Evolutionary conservation across 2,113 vertebrate genomes (phyloP).

Genomic region (Irena cyanogastra): DNA sequence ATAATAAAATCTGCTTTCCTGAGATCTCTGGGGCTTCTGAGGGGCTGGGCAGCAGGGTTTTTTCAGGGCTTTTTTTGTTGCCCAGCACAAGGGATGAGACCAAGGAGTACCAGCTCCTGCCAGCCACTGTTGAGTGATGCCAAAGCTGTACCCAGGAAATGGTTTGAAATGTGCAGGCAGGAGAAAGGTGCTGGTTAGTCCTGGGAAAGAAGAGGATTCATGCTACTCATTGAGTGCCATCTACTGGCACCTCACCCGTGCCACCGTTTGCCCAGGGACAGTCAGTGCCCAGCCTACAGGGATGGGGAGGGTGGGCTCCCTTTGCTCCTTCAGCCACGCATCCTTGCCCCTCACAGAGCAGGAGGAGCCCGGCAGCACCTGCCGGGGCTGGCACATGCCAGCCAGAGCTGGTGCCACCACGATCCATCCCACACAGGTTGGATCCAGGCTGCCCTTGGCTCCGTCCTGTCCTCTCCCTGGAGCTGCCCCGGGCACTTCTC

Average conservation of each 20-base stretch:
- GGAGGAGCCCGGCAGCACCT: background rate
- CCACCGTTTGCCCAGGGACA: rapidly evolving
- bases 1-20: background rate
- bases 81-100: background rate
- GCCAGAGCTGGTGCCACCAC: background rate
- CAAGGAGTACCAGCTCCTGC: background rate
- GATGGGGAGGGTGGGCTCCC: background rate
- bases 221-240: slow-evolving; percentile 22
- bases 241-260: background rate
- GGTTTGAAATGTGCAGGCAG: background rate
- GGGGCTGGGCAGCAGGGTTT: background rate
- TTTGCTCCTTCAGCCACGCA: rapidly evolving
- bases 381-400: background rate
- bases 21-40: background rate
- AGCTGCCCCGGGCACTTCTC: background rate
- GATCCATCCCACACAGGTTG: rapidly evolving
- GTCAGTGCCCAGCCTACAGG: background rate
- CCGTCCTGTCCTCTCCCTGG: background rate
- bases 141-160: background rate
- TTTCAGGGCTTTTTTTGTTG: background rate
- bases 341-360: background rate
- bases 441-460: background rate
- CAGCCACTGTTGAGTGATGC: rapidly evolving
- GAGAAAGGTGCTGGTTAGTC: background rate
- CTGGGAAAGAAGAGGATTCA: background rate